Base-by-base conservation (phyloP, 2,113 vertebrate genomes). In the Illadopsis cleaveri region DNA sequence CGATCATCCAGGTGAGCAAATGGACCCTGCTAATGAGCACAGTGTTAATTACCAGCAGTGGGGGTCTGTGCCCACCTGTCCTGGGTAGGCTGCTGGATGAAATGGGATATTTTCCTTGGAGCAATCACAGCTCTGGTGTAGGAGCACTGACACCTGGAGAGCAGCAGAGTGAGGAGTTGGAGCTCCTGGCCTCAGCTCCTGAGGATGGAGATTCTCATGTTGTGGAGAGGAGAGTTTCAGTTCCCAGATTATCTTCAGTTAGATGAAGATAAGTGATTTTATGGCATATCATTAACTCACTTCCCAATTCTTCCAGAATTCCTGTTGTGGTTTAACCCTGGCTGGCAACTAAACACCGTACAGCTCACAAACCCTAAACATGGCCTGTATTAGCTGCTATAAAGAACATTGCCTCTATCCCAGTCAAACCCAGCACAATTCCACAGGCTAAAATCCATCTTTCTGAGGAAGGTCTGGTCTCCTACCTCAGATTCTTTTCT, bases 1-100 rank as follows among this genome's bases (percentile, higher is more conserved):
- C 0, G 9, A 12, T 1, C n/a, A 6, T 0, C 58, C 82, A 83
- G 94, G 96, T 97, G 90, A 93, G 94, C 76, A 22, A 6, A 10
- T 0, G 3, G 51, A 3, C 28, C 60, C 79, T 15, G 54, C 61
- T 83, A 12, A 28, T 0, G 14, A 47, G 31, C 50, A 3, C 8
- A 0, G 69, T 9, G 25, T 25, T 42, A 27, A 6, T 42, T 47
- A 11, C 0, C 11, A 35, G 15, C 2, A 6, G 3, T 0, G 7
- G 35, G 35, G 56, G 23, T 1, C 84, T 18, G 35, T 42, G 18
- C 31, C 45, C 2, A 0, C 17, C 35, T 2, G 0, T 5, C 69
- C 42, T 20, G 1, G 1, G 2, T 0, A 15, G 48, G 53, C 16
- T 91, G 45, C 54, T 54, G 86, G 86, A 13, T 30, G 50, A 22